Conservation (phyloP, 2,113 vertebrate genomes). For the Saccopteryx bilineata region DNA sequence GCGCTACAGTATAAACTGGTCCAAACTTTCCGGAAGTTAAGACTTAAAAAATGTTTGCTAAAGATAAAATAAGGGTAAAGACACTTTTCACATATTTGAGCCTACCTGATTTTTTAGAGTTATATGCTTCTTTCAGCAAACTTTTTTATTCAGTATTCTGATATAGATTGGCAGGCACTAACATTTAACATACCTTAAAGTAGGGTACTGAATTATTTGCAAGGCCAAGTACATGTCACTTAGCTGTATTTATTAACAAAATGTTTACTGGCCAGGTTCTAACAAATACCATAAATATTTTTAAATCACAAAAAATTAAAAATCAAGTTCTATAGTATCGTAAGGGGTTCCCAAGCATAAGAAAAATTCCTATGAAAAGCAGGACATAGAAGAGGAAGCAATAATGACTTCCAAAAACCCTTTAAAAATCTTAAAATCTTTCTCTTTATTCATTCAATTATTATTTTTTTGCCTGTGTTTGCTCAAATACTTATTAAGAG, state of each 20-base stretch:
- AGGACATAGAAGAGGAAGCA: neutral
- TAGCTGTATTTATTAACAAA: constrained; percentile 55
- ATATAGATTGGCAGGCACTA: neutral
- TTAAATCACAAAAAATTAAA: constrained; percentile 59
- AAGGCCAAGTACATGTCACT: neutral
- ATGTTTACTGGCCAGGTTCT: constrained; percentile 16
- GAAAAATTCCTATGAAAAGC: constrained; percentile 42
- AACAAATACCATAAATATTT: constrained; percentile 10
- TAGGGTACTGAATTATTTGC: constrained; percentile 11
- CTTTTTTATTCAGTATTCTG: neutral
- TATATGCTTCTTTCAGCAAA: neutral
- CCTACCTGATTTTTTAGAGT: constrained; percentile 43
- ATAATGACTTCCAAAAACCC: neutral
- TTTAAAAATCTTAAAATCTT: constrained; percentile 32
- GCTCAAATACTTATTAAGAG: constrained; percentile 56
- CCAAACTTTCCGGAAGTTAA: constrained; percentile 30
- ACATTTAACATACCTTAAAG: constrained; percentile 44
- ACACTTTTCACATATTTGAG: constrained; percentile 19
- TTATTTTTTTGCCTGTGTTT: neutral
- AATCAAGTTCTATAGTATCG: constrained; percentile 33
- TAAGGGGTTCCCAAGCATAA: neutral
- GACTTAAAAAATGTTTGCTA: constrained; percentile 25
- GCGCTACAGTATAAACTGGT: neutral
- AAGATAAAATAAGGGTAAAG: constrained; percentile 27
- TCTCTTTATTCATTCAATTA: constrained; percentile 26